These are phyloP conservation scores for Garra rufa DNA, from an alignment of 2,113 vertebrate genomes.

Conservation along the genomic window DNA sequence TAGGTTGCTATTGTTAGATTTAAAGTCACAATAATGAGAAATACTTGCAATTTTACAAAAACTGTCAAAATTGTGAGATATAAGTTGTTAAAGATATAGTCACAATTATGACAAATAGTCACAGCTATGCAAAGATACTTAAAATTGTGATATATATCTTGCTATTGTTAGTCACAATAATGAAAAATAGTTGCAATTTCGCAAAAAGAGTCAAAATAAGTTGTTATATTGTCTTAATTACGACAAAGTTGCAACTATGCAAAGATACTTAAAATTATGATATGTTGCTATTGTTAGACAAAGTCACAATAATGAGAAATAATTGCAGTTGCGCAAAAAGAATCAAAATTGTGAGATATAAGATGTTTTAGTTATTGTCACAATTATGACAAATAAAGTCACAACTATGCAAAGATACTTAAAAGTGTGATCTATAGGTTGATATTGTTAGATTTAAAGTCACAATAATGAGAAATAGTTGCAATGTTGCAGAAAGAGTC, in stretches of 20 bases:
- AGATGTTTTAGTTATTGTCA: not conserved
- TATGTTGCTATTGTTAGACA: not conserved
- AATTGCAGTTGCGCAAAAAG: no score
- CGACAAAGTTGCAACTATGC: not conserved
- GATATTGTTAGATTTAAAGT: no score
- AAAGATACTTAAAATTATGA: not conserved
- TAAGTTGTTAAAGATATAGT: no score
- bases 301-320: no score
- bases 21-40: not conserved
- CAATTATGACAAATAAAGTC: not conserved
- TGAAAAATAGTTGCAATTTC: no score
- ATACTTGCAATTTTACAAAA: no score
- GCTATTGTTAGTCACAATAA: not conserved
- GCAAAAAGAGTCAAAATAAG: no score
- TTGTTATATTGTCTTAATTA: not conserved
- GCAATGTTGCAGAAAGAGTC: no score
- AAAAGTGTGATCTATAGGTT: no score
- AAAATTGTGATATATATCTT: not conserved
- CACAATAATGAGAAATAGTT: no score
- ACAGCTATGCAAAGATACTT: not conserved
- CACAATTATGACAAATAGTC: not conserved
- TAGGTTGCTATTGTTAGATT: not conserved
- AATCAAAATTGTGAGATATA: not conserved
- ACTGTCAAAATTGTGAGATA: not conserved
- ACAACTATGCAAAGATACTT: no score